Percentiles rank a stretch among this genome's conserved stretches.
phyloP scores from a whole-genome alignment of 2,797 vertebrate genomes.

The Acestrorhynchus altus region DNA sequence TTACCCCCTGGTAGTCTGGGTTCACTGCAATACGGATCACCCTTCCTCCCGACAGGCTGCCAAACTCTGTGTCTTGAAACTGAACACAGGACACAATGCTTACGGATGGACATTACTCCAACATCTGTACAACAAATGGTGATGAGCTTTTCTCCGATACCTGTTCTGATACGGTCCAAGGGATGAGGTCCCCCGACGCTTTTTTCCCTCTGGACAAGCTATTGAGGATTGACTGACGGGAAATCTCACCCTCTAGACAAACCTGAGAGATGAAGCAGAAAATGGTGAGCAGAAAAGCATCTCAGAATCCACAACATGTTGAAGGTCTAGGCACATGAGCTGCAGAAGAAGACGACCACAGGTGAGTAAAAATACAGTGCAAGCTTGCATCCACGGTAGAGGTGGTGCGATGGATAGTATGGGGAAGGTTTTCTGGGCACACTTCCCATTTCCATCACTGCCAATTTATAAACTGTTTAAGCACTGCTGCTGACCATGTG shows the following conservation, averaged over 20 bases:
- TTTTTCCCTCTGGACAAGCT: slow-evolving; percentile 98
- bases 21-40: slow-evolving; percentile 95
- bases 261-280: slow-evolving; percentile 77
- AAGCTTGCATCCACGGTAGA: no score
- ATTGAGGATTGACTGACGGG: slow-evolving; percentile 91
- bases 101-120: no score
- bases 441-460: no score
- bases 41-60: slow-evolving; percentile 89
- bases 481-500: no score
- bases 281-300: no score
- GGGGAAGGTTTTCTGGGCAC: no score
- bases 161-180: slow-evolving; percentile 97
- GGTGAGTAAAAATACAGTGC: no score
- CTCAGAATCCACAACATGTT: no score
- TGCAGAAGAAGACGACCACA: no score
- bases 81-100: slow-evolving; percentile 56
- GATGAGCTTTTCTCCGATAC: slow-evolving; percentile 65
- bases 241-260: slow-evolving; percentile 96
- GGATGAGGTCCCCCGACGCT: slow-evolving; percentile 95
- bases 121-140: background rate
- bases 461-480: no score
- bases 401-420: no score
- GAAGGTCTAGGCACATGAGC: no score
- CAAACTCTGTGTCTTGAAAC: slow-evolving; percentile 97
- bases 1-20: slow-evolving; percentile 97